Base-by-base conservation (phyloP, 2,797 vertebrate genomes). In the Perodicticus potto region DNA sequence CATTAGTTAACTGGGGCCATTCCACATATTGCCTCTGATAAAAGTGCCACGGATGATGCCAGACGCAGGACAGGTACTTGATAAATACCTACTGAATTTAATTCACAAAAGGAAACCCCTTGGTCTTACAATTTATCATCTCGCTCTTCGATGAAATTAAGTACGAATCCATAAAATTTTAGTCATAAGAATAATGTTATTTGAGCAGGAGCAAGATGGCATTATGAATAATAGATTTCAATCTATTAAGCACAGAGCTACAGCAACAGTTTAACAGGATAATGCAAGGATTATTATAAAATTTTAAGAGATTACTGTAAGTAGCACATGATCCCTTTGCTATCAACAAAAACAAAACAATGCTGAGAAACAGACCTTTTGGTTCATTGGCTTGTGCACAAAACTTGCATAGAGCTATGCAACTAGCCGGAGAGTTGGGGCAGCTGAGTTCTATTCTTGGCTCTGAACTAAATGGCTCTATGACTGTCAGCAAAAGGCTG, bases 151-250 rank as follows among this genome's bases (percentile, higher is more conserved):
- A 74, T 45, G 80, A 96, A 95, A 95, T 72, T 90, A 80, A 93
- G 86, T 59, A 89, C 70, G 67, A 95, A 89, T 95, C 69, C 69
- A 96, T 92, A 95, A 93, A 70, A 91, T 89, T 78, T 89, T 96
- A 93, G 86, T 95, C 76, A 87, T 86, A 93, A 96, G 69, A 49
- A 95, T 96, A 96, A 95, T 96, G 84, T 96, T 97, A 90, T 97
- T 97, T 91, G 92, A 94, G 92, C 53, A 97, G 88, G 43, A 97
- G 86, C 87, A 94, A 90, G 87, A 96, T 65, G 70, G 85, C 69
- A 96, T 97, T 88, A 96, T 97, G 92, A 97, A 97, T 94, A 97
- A 97, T 97, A 94, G 92, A 97, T 97, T 96, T 80, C 86, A 97
- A 97, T 96, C 95, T 96, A 97, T 94, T 96, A 96, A 92, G 91